phyloP scores from a whole-genome alignment of 2,797 vertebrate genomes.

The Hybognathus amarus region DNA sequence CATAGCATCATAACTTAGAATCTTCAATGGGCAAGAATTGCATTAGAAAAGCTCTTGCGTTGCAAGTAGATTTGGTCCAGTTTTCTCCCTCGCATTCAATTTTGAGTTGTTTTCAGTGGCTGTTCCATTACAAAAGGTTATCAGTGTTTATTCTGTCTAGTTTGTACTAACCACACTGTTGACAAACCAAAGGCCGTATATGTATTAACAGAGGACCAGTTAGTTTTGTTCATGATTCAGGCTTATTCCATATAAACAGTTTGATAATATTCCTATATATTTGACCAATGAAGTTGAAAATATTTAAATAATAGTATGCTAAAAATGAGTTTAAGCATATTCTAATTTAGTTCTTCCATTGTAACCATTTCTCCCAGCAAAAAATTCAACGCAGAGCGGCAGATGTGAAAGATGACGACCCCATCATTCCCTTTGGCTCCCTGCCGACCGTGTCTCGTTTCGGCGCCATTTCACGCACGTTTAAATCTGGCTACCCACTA shows the following conservation, averaged over 20 bases:
- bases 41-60: not conserved
- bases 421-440: slow-evolving; percentile 97
- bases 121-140: slow-evolving; percentile 41
- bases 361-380: slow-evolving; percentile 65
- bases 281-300: not conserved
- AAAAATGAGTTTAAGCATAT: not conserved
- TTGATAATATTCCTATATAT: not conserved
- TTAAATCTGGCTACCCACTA: slow-evolving; percentile 93
- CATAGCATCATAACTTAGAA: not conserved
- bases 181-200: slow-evolving; percentile 48
- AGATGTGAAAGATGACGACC: slow-evolving; percentile 93
- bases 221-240: not conserved
- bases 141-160: slow-evolving; percentile 47
- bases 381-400: slow-evolving; percentile 86
- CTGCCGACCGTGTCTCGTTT: slow-evolving; percentile 96
- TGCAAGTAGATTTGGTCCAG: not conserved
- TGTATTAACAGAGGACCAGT: not conserved
- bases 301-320: not conserved
- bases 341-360: not conserved
- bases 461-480: slow-evolving; percentile 95
- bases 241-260: not conserved
- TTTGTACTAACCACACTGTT: slow-evolving; percentile 24
- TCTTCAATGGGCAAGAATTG: not conserved
- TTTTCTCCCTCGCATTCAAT: not conserved
- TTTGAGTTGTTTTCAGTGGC: slow-evolving; percentile 17